phyloP scores from a whole-genome alignment of 2,888 invertebrate species.

The Aleiodes testaceus region DNA sequence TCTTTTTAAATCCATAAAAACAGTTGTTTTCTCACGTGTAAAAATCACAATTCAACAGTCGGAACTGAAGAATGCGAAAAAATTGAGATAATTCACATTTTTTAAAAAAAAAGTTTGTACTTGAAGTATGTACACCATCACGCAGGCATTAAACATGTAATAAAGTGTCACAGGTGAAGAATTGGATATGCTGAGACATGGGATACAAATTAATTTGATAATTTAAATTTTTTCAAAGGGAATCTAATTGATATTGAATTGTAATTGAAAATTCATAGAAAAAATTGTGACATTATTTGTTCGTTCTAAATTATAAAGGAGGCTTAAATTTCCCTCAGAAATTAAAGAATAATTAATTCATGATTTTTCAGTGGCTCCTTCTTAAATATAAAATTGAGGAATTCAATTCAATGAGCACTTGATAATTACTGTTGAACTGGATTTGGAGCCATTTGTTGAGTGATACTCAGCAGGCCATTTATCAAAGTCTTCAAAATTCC shows the following conservation, averaged over 20 bases:
- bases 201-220: neutral
- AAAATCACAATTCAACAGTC: neutral
- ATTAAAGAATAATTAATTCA: too few species aligned
- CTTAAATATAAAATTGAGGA: too few species aligned
- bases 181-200: constrained; percentile 32
- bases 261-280: too few species aligned
- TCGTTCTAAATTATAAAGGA: too few species aligned
- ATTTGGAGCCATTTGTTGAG: constrained; percentile 86
- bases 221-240: too few species aligned
- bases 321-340: too few species aligned
- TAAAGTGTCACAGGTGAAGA: constrained; percentile 36
- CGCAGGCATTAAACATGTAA: constrained; percentile 27
- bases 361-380: too few species aligned
- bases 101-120: constrained; percentile 32
- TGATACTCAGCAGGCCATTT: constrained; percentile 79
- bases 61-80: too few species aligned
- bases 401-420: too few species aligned
- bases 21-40: neutral
- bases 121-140: constrained; percentile 40
- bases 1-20: neutral
- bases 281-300: too few species aligned
- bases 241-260: too few species aligned
- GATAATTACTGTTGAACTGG: constrained; percentile 71
- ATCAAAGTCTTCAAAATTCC: constrained; percentile 77
- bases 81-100: neutral